Conservation (phyloP, 2,888 invertebrate genomes). For the Tholera decimalis region DNA sequence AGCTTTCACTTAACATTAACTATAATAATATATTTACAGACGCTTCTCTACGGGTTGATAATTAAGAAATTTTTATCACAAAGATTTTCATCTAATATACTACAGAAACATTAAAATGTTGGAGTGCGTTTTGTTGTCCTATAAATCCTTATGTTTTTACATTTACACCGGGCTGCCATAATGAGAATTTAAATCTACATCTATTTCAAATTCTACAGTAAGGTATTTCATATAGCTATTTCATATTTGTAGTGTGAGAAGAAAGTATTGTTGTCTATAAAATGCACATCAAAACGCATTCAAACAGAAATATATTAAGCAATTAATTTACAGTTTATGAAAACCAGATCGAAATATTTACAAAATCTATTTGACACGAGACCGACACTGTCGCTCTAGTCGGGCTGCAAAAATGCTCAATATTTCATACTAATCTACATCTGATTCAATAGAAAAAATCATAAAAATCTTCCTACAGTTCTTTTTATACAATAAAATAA, state of each 20-base stretch:
- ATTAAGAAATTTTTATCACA: constrained; percentile 86
- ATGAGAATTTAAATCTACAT: constrained; percentile 35
- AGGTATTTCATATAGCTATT: constrained; percentile 35
- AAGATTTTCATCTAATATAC: constrained; percentile 84
- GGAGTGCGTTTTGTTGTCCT: constrained; percentile 74
- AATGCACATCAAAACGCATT: constrained; percentile 76
- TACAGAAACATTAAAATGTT: constrained; percentile 80
- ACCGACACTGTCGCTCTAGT: constrained; percentile 65
- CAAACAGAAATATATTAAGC: constrained; percentile 77
- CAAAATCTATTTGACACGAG: constrained; percentile 74
- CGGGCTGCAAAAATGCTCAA: constrained; percentile 65
- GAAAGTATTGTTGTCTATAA: constrained; percentile 22
- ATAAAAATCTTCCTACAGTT: constrained; percentile 72
- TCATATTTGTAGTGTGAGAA: constrained; percentile 44
- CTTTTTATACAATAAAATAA: constrained; percentile 81
- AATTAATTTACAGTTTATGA: constrained; percentile 78
- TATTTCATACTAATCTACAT: constrained; percentile 72
- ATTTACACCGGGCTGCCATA: constrained; percentile 59
- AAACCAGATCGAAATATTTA: constrained; percentile 87
- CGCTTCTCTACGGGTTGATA: constrained; percentile 83
- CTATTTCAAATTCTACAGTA: constrained; percentile 40
- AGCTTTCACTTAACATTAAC: constrained; percentile 84
- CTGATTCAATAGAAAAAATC: constrained; percentile 78
- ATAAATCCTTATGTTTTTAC: constrained; percentile 34
- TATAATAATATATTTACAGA: constrained; percentile 83